A percentile compares a stretch with the other conserved stretches of the same genome.
These are phyloP conservation scores for Mimachlamys varia DNA, from an alignment of 2,888 invertebrate genomes.

Conservation along the genomic window DNA sequence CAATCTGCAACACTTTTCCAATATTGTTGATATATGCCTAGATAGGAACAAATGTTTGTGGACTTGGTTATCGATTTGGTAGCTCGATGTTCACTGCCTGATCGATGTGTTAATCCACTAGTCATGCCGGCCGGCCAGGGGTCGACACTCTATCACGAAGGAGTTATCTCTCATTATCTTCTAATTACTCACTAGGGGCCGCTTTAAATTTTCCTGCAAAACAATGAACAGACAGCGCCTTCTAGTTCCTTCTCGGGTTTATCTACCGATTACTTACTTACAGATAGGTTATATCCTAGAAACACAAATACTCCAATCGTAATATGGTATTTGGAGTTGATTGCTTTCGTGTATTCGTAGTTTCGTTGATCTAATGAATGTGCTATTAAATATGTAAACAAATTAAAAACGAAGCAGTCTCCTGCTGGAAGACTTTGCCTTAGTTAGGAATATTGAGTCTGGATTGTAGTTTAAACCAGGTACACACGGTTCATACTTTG, in stretches of 20 bases:
- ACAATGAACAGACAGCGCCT: neutral
- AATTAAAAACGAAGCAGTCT: no score
- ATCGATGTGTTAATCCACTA: neutral
- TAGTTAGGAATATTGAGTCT: no score
- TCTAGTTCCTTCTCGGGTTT: neutral
- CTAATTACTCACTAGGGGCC: conserved; percentile 11
- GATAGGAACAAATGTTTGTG: neutral
- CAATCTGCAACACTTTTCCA: neutral
- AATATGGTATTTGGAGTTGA: no score
- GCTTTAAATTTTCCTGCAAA: neutral
- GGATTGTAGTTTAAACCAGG: no score
- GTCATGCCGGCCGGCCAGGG: neutral
- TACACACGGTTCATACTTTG: no score
- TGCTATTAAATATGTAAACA: no score
- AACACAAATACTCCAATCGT: no score
- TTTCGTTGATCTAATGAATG: no score
- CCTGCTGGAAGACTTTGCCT: no score
- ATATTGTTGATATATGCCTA: neutral
- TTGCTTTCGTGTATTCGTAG: no score
- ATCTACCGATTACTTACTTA: neutral
- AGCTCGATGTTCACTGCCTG: neutral
- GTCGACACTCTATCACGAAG: neutral
- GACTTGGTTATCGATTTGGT: neutral
- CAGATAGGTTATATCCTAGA: no score
- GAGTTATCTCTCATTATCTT: conserved; percentile 1